Evolutionary conservation across 2,888 invertebrate species (phyloP).

Genomic region (Leptopilina syphax): DNA sequence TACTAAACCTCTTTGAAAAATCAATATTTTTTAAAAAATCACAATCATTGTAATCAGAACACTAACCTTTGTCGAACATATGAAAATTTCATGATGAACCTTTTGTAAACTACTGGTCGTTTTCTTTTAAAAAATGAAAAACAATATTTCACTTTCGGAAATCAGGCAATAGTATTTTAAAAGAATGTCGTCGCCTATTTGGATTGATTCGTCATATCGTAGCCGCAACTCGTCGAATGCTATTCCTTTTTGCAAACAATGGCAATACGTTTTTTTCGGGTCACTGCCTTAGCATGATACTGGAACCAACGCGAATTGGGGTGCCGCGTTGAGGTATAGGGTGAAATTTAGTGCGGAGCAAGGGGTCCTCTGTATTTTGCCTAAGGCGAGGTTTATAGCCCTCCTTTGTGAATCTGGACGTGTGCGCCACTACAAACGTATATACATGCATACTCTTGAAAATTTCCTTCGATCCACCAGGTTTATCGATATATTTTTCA

Average conservation of each 20-base stretch:
- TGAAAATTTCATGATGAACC: no score
- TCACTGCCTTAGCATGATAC: constrained; percentile 70
- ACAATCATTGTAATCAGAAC: no score
- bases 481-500: constrained; percentile 19
- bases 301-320: constrained; percentile 47
- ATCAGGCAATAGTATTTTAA: neutral
- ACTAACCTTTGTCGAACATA: no score
- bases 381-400: constrained; percentile 76
- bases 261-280: constrained; percentile 73
- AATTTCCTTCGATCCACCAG: constrained; percentile 30
- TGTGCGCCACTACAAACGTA: constrained; percentile 64
- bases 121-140: neutral
- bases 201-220: constrained; percentile 24
- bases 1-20: no score
- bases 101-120: no score
- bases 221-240: constrained; percentile 33
- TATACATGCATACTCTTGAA: constrained; percentile 62
- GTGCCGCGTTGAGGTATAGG: constrained; percentile 54
- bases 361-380: constrained; percentile 70
- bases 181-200: constrained; percentile 23
- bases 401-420: constrained; percentile 76
- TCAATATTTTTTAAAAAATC: no score
- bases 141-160: neutral
- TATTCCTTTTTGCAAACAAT: constrained; percentile 65
- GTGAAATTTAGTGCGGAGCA: constrained; percentile 69